Base-by-base conservation (phyloP, 2,797 vertebrate species). In the Xenopus petersii region DNA sequence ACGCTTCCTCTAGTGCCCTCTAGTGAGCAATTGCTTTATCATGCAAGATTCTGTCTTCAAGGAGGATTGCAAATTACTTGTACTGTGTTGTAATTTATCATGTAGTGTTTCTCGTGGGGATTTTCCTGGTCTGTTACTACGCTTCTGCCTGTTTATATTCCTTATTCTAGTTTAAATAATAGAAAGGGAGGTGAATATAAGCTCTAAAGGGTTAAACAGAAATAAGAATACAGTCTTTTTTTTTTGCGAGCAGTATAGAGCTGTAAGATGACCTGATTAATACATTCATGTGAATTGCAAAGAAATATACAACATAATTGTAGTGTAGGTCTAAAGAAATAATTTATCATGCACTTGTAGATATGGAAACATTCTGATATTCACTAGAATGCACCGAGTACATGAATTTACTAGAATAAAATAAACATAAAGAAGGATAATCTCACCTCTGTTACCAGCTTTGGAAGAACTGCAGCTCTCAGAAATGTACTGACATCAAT, bases 1-100 rank as follows among this genome's bases (percentile, higher is more conserved):
- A 48, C 7, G 15, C 70, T 49, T 36, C 12, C 42, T 71, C 36
- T 47, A 47, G 64, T 63, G 64, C 70, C 75, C 58, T 77, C 75
- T 77, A 77, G 75, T 55, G 75, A 56, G 11, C 64, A 48, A 26
- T 42, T 15, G 8, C 16, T 8, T 63, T 49, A 56, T 3, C 16
- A 15, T 36, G 42, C 46, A 65, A 36, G 61, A 7, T 63, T 24
- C 26, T 51, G 17, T 51, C 26, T 55, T 21, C 26, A 6, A 11
- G 17, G 16, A 13, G 33, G 49, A 30, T 24, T 62, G 11, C 49
- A 51, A 51, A 15, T 51, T 51, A 51, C 15, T 51, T 58, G 56
- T 71, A 24, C 17, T 7, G 5, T 12, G 33, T 0, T 65, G 8
- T 58, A 56, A 56, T 64, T 55, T 64, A 61, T 69, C 36, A 67